Conservation (phyloP, 2,888 invertebrate genomes). For the Catocala fraxini region DNA sequence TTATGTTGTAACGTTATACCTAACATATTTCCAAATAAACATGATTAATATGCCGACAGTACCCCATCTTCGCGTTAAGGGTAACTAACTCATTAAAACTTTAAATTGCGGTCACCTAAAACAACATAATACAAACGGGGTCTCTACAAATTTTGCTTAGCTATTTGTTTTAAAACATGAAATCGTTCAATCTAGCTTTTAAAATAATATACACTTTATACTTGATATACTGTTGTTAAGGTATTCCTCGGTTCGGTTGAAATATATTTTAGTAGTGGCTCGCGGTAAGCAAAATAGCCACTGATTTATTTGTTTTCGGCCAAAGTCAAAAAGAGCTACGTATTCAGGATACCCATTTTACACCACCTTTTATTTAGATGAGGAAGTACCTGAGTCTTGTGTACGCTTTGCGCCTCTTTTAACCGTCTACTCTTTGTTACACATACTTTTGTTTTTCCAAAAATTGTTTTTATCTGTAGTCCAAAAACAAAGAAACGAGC, state of each 20-base stretch:
- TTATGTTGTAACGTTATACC: constrained; percentile 16
- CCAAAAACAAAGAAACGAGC: constrained; percentile 31
- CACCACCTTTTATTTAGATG: constrained; percentile 51
- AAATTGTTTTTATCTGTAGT: constrained; percentile 40
- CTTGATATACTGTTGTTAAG: constrained; percentile 2
- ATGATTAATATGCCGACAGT: constrained; percentile 51
- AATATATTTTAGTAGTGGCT: constrained; percentile 17
- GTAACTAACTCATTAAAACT: constrained; percentile 63
- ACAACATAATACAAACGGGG: constrained; percentile 48
- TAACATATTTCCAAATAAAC: constrained; percentile 40
- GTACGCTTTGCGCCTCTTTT: constrained; percentile 30
- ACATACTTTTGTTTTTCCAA: constrained; percentile 42
- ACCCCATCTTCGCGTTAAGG: constrained; percentile 48
- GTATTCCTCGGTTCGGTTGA: constrained; percentile 7
- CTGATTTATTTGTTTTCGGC: constrained; percentile 52
- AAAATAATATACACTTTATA: constrained; percentile 4
- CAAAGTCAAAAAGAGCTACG: constrained; percentile 43
- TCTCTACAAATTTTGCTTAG: constrained; percentile 23
- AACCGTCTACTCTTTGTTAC: constrained; percentile 37
- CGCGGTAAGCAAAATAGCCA: constrained; percentile 16
- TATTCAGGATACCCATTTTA: constrained; percentile 42
- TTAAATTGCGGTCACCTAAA: constrained; percentile 63
- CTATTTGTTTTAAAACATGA: constrained; percentile 28
- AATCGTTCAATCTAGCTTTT: constrained; percentile 12
- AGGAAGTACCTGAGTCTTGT: constrained; percentile 43